Base-by-base conservation (phyloP, 2,113 vertebrate species). In the Guaruba guarouba region DNA sequence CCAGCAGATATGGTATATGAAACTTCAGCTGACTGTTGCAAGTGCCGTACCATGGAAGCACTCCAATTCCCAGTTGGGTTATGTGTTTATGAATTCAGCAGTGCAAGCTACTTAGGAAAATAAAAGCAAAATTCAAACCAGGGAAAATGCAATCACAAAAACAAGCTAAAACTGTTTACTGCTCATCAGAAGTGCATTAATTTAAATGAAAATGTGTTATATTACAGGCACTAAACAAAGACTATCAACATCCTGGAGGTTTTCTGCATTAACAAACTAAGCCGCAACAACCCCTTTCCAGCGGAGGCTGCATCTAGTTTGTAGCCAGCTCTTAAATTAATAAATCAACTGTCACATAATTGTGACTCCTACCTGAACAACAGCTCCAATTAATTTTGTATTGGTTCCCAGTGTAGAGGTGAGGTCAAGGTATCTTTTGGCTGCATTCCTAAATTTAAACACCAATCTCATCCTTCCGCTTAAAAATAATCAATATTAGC, bases 391-490 rank as follows among this genome's bases (percentile, higher is more conserved):
- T 95, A 95, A 94, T 94, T 95, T 95, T 94, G 16, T 64, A 77
- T 91, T 93, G 82, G 83, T 79, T 95, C 48, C 18, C 52, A 71
- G 92, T 69, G 80, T 86, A 90, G 86, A 95, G 92, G 84, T 95
- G 80, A 97, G 94, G 92, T 96, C 96, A 96, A 97, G 84, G 59
- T 93, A 96, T 83, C 83, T 90, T 95, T 96, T 97, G 95, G 76
- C 88, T 88, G 11, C 35, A 44, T 95, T 96, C 93, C 90, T 80
- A 92, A 95, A 90, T 94, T 94, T 95, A 95, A 97, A 91, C 70
- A 86, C 13, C 29, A 93, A 76, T 74, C 59, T 62, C 54, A 88
- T 92, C 82, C 17, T 76, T 61, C 88, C 94, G 44, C 54, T 93
- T 96, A 95, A 93, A 97, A 94, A 55, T 74, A 97, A 97, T 95